Evolutionary conservation across 2,888 invertebrate species (phyloP), one percentile per base, ranked within the genome.

Genomic region (Ceriagrion tenellum): DNA sequence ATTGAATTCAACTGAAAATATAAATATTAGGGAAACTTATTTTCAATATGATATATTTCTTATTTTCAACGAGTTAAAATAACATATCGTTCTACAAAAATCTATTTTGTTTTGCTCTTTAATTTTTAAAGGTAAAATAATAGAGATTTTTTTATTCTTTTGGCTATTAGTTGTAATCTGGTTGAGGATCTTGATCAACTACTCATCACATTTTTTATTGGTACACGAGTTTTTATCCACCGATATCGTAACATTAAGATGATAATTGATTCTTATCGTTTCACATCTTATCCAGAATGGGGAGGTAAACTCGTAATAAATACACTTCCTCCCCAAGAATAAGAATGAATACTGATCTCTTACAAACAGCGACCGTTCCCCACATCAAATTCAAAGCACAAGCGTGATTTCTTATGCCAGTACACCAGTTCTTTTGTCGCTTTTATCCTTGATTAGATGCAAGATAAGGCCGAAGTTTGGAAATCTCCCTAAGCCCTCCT

Each of bases 151-250:
- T n/a, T n/a, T n/a, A n/a, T n/a, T n/a, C n/a, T n/a, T n/a, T n/a
- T n/a, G n/a, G n/a, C n/a, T n/a, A n/a, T n/a, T n/a, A n/a, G 47
- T 47, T 4, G 47, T 47, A 47, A 47, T 8, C 47, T 4, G 47
- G 8, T 4, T 47, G 47, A 8, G 2, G 47, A 47, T 47, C 47
- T 47, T 47, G 47, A 8, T 47, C 8, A 8, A 47, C 8, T 47
- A 63, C 91, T 91, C 91, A 35, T 0, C 63, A 35, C 63, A n/a
- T 91, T 40, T 63, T 63, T 56, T 63, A 91, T 91, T 23, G 63
- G 40, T 23, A 23, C 35, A 2, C 56, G n/a, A 59, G 18, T 56
- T 47, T 59, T 90, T 69, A 69, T 69, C 1, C n/a, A 4, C 26
- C 26, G 8, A 69, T 69, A 69, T 26, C 69, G n/a, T 69, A 69